These are phyloP conservation scores for Hiodon tergisus DNA, from an alignment of 2,113 vertebrate genomes.

Conservation along the genomic window DNA sequence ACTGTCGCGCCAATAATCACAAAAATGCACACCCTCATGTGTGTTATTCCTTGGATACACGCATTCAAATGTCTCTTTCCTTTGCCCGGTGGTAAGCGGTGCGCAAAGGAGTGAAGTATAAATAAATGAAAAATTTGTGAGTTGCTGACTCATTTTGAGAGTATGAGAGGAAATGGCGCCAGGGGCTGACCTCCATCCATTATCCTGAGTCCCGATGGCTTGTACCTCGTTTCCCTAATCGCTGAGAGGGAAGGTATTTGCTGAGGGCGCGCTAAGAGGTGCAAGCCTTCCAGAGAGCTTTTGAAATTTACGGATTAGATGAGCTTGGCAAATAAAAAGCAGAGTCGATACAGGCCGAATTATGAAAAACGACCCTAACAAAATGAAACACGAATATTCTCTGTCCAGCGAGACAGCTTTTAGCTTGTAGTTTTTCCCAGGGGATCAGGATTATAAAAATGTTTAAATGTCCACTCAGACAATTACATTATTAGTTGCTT, in stretches of 20 bases:
- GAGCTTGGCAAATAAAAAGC: neutral
- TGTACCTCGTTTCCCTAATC: neutral
- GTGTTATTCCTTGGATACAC: too few species aligned
- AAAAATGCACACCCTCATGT: too few species aligned
- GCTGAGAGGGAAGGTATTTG: neutral
- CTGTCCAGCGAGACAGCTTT: too few species aligned
- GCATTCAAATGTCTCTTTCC: too few species aligned
- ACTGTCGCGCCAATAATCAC: too few species aligned
- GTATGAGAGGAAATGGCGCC: neutral
- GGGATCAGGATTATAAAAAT: too few species aligned
- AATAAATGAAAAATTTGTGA: neutral
- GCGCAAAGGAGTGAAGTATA: neutral
- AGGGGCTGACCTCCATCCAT: conserved; percentile 1
- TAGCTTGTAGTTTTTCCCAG: too few species aligned
- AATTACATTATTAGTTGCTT: too few species aligned
- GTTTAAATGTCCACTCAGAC: too few species aligned
- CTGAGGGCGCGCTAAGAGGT: neutral
- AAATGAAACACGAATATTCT: neutral
- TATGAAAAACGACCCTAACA: neutral
- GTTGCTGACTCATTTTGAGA: conserved; percentile 8
- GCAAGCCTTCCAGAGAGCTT: neutral
- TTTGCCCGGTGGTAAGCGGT: too few species aligned
- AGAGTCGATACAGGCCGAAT: neutral
- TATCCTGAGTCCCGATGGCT: neutral
- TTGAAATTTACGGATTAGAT: neutral